Evolutionary conservation across 1,140 invertebrate genomes (phyloP), one percentile per base, ranked within the genome.

Genomic region (Acyrthosiphon pisum): DNA sequence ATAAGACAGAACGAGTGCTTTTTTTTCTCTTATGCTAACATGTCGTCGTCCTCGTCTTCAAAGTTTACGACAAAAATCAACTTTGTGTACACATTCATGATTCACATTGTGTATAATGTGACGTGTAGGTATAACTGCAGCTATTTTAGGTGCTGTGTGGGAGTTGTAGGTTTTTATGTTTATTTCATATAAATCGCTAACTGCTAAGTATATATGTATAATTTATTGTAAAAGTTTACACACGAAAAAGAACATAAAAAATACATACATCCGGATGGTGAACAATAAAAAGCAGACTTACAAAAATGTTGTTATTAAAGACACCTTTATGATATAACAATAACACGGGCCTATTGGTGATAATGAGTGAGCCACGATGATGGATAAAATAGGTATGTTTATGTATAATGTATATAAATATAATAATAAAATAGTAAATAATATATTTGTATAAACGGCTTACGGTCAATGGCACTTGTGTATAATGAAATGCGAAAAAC

Each of bases 351-450:
- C 30, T 76, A 76, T 14, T 6, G 14, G 11, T 76, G n/a, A 76
- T n/a, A 76, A 18, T 76, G 60, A n/a, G 60, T 30, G n/a, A n/a
- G 60, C 44, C 22, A 84, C 37, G 9, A 84, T 44, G 41, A 84
- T 23, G 22, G 37, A 26, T 84, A 84, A 26, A 44, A 41, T 41
- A 44, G 60, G 60, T 35, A 76, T 53, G 6, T 53, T 53, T 53
- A 23, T 53, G 60, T 76, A 30, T 86, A 84, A 44, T 44, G 22
- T 41, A 41, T 26, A 84, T 84, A 84, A 30, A 84, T 35, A 26
- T 84, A 84, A 44, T 84, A 84, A 84, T 84, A 35, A 88, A 50
- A 88, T 88, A 50, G 48, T 88, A 50, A 23, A 50, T 50, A 50
- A 88, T 88, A 50, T 35, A n/a, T 46, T 46, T 30, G 41, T 46